Conservation (phyloP, 2,888 invertebrate genomes). For the Philhelius pedissequus region DNA sequence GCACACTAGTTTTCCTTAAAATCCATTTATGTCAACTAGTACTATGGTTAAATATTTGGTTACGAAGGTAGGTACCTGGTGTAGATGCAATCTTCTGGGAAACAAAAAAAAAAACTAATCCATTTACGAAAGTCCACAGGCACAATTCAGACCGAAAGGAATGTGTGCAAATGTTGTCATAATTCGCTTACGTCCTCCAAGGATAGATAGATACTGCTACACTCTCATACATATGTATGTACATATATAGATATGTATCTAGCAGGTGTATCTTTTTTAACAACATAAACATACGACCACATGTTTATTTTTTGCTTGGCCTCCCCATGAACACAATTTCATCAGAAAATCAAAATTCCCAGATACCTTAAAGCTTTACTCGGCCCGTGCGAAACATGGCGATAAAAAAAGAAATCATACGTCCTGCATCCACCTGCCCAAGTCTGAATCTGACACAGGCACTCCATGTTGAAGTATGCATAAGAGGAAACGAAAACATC, state of each 20-base stretch:
- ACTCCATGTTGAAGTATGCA: slow-evolving; percentile 28
- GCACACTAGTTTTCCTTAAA: too few species aligned
- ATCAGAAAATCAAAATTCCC: neutral
- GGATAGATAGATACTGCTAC: too few species aligned
- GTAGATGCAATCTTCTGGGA: neutral
- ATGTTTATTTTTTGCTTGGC: slow-evolving; percentile 26
- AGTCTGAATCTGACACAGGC: neutral
- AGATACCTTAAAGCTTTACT: neutral
- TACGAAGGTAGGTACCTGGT: neutral
- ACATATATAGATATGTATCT: neutral
- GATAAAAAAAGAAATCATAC: slow-evolving; percentile 1
- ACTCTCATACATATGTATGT: too few species aligned
- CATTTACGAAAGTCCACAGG: slow-evolving; percentile 25
- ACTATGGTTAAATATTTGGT: neutral
- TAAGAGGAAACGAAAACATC: slow-evolving; percentile 60
- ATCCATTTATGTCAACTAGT: too few species aligned
- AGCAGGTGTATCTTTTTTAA: slow-evolving; percentile 21
- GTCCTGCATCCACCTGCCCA: neutral
- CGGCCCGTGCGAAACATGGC: neutral
- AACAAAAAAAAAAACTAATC: neutral
- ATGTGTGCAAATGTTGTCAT: slow-evolving; percentile 22
- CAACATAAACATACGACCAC: slow-evolving; percentile 46
- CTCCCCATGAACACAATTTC: neutral
- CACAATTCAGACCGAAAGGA: neutral
- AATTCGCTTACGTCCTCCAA: slow-evolving; percentile 18